Evolutionary conservation across 1,140 invertebrate genomes (phyloP).

Genomic region (Leptinotarsa defecta): DNA sequence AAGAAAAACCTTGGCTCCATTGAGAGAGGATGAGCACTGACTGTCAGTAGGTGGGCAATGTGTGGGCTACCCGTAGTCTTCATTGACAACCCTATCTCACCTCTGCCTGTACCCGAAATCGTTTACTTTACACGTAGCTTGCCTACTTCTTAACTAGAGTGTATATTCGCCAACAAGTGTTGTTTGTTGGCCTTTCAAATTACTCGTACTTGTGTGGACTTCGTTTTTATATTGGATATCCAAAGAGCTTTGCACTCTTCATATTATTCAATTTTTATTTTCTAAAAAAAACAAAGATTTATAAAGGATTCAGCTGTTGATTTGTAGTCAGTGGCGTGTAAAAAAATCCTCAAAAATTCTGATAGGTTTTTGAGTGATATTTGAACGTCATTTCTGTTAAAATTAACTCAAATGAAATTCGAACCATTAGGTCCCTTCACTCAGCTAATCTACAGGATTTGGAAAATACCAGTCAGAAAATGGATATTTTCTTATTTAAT

Average conservation of each 20-base stretch:
- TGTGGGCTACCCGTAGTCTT: constrained; percentile 23
- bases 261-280: not conserved
- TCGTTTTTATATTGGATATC: not conserved
- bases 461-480: no score
- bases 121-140: constrained; percentile 21
- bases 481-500: no score
- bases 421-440: no score
- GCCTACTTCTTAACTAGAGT: constrained; percentile 9
- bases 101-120: constrained; percentile 2
- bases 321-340: not conserved
- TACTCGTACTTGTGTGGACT: not conserved
- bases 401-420: no score
- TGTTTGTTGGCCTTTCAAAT: constrained; percentile 8
- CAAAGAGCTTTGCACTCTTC: not conserved
- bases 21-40: constrained; percentile 26
- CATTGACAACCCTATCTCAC: constrained; percentile 25
- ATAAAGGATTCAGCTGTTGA: not conserved
- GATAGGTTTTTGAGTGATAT: no score
- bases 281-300: not conserved
- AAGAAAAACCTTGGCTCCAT: constrained; percentile 7
- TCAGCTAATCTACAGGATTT: no score
- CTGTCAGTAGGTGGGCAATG: constrained; percentile 24
- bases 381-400: no score
- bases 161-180: constrained; percentile 9
- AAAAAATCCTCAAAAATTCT: no score